Evolutionary conservation across 64 coral and sea anemone genomes (phyloP), one percentile per base, ranked within the genome.

Genomic region (Pachyseris speciosa): DNA sequence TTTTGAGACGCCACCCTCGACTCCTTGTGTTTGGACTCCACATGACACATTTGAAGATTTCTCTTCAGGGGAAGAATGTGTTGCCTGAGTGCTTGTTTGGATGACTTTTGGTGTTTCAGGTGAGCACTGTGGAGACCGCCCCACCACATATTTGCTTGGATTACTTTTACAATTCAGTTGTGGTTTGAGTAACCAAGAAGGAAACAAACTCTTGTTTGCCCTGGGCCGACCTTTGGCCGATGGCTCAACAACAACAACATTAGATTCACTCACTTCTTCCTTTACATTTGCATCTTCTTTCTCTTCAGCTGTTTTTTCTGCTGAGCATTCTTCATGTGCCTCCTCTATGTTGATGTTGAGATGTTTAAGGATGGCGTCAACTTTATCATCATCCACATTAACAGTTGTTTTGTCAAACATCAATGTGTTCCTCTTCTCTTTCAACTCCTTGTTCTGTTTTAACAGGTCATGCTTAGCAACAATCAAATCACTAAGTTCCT

Each of bases 401-500:
- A 38, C 22, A 60, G 77, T 61, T 61, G 17, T 4, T 84, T 92
- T 63, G 1, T 69, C 67, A 71, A 92, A 92, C 48, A 92, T 69
- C 30, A 92, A 37, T 19, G 34, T 48, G 31, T 92, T 92, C 15
- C 80, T 74, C 32, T 59, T 43, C 31, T 57, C 70, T 63, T 53
- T 72, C 19, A 93, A 52, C 49, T 71, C 1, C 44, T 92, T 69
- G 84, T 93, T 96, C 38, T 85, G 75, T 12, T 89, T 49, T 9
- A 73, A 69, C 33, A 96, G 38, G 17, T 71, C 7, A 11, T 27
- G 38, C 53, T 93, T 93, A 3, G 31, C 12, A 5, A 84, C 86
- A 27, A 53, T 88, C 19, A 93, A 78, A 2, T 70, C 49, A 47
- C 50, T 30, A 8, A 26, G 4, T n/a, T 84, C 68, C 42, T 64